Percentiles rank a stretch among this genome's conserved stretches.
phyloP scores from a whole-genome alignment of 2,888 invertebrate genomes.

The Andrena dorsata region DNA sequence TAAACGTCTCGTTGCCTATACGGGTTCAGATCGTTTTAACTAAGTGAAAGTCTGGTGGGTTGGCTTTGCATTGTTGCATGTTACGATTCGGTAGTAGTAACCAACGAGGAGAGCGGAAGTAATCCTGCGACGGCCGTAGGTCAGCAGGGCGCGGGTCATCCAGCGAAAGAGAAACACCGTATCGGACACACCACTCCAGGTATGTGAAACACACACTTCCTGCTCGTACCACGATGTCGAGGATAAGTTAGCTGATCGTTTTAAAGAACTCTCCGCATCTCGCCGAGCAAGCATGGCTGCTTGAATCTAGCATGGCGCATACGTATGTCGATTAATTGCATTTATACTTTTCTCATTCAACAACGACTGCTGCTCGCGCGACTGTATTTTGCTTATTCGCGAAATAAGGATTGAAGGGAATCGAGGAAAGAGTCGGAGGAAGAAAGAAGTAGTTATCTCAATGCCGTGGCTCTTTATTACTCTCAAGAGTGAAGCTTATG shows the following conservation, averaged over 20 bases:
- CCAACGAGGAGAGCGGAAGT: conserved; percentile 83
- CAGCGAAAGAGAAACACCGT: conserved; percentile 87
- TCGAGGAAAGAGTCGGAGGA: neutral
- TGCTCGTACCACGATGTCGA: conserved; percentile 31
- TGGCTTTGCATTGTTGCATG: conserved; percentile 85
- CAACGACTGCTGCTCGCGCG: neutral
- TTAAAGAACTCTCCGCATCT: conserved; percentile 52
- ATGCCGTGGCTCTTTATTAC: too few relatives aligned
- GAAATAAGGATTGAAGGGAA: too few relatives aligned
- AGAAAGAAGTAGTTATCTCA: neutral
- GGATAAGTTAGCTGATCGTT: conserved; percentile 39
- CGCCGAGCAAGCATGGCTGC: conserved; percentile 58
- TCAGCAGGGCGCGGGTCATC: conserved; percentile 87
- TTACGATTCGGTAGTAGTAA: conserved; percentile 84
- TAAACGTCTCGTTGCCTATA: conserved; percentile 56
- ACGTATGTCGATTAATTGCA: neutral
- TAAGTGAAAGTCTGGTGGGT: conserved; percentile 83
- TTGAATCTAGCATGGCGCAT: conserved; percentile 45
- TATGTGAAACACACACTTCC: conserved; percentile 72
- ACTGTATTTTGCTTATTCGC: conserved; percentile 1
- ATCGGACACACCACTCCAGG: conserved; percentile 83
- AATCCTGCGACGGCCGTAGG: conserved; percentile 85
- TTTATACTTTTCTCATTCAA: conserved; percentile 1
- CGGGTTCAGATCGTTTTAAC: conserved; percentile 69
- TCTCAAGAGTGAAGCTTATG: neutral